These are phyloP conservation scores for Xanthorhoe spadicearia DNA, from an alignment of 2,888 invertebrate species.

Conservation along the genomic window DNA sequence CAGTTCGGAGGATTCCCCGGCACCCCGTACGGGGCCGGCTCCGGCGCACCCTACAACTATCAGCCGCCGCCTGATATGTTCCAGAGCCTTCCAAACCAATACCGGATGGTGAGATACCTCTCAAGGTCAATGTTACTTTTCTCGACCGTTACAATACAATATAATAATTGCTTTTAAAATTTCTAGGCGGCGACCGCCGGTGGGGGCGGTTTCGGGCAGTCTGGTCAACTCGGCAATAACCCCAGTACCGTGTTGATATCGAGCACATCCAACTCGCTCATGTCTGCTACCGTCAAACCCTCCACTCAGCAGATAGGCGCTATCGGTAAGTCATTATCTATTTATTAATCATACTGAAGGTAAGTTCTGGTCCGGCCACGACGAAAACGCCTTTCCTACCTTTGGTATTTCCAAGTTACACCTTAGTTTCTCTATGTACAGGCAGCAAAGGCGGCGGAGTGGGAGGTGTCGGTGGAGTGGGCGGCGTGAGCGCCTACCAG, in stretches of 20 bases:
- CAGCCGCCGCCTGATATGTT: slow-evolving; percentile 87
- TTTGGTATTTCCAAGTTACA: too few relatives aligned
- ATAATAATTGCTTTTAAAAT: slow-evolving; percentile 13
- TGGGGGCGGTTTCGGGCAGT: slow-evolving; percentile 90
- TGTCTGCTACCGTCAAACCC: slow-evolving; percentile 94
- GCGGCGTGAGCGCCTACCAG: slow-evolving; percentile 78
- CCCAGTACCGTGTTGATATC: slow-evolving; percentile 95
- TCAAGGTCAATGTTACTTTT: background rate
- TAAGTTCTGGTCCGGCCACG: background rate
- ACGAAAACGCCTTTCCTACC: too few relatives aligned
- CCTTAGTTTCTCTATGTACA: slow-evolving; percentile 34
- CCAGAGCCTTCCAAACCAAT: slow-evolving; percentile 78
- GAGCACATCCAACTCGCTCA: slow-evolving; percentile 93
- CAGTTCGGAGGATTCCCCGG: slow-evolving; percentile 92
- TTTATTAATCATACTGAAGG: background rate
- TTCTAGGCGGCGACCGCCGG: slow-evolving; percentile 80
- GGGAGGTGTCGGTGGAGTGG: slow-evolving; percentile 71
- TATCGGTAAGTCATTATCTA: slow-evolving; percentile 83
- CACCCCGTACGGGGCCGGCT: slow-evolving; percentile 87
- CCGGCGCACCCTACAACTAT: slow-evolving; percentile 90
- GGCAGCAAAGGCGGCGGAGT: slow-evolving; percentile 76
- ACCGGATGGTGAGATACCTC: slow-evolving; percentile 71
- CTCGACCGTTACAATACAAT: background rate
- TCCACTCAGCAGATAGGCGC: slow-evolving; percentile 93
- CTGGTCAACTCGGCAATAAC: slow-evolving; percentile 91